Evolutionary conservation across 2,113 vertebrate species (phyloP).

Genomic region (Ictidomys tridecemlineatus): DNA sequence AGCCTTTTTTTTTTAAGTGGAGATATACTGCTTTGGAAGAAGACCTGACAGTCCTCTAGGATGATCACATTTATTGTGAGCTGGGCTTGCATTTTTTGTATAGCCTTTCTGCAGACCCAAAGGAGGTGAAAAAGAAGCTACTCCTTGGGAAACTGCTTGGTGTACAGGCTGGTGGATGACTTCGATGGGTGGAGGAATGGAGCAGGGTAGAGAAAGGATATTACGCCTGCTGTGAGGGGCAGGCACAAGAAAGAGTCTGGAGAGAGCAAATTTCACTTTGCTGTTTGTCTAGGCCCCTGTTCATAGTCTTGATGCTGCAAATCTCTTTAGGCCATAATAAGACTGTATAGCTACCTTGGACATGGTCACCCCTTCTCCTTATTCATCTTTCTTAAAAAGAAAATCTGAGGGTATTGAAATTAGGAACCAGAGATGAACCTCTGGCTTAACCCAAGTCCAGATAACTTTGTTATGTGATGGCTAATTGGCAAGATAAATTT

Average conservation of each 20-base stretch:
- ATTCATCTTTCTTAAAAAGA: slow-evolving; percentile 20
- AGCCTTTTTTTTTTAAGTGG: not conserved
- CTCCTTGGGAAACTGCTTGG: not conserved
- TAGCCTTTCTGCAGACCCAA: not conserved
- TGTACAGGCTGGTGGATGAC: not conserved
- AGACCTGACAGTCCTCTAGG: not conserved
- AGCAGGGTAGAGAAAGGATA: not conserved
- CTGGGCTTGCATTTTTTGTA: not conserved
- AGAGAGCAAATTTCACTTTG: not conserved
- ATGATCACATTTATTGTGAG: not conserved
- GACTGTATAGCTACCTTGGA: not conserved
- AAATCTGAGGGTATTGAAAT: slow-evolving; percentile 16
- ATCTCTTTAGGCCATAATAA: not conserved
- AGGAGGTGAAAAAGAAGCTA: not conserved
- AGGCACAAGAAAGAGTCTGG: not conserved
- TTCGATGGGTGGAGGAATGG: not conserved
- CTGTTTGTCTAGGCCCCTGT: not conserved
- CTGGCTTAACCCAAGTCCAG: not conserved
- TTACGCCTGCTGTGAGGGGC: not conserved
- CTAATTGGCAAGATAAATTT: slow-evolving; percentile 77
- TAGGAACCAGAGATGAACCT: not conserved
- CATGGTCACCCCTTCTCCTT: not conserved
- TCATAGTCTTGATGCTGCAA: not conserved
- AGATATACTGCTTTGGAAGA: not conserved
- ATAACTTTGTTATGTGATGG: slow-evolving; percentile 51